phyloP scores from a whole-genome alignment of 2,888 invertebrate species.

The Clostera curtula region DNA sequence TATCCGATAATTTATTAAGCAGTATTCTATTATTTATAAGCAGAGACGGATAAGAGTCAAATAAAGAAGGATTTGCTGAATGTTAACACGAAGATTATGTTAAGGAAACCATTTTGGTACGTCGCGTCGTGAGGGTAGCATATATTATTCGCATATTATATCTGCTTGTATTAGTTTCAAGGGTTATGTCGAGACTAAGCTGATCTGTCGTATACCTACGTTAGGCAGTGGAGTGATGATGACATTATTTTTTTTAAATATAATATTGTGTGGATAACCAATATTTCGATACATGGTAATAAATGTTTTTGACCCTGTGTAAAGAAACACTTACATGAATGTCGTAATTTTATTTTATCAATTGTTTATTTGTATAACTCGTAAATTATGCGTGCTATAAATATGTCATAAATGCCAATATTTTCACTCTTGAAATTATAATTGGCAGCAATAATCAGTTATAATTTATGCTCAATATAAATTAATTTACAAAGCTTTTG shows the following conservation, averaged over 20 bases:
- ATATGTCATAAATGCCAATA: no score
- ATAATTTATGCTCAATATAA: no score
- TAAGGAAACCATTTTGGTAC: slow-evolving; percentile 20
- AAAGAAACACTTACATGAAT: no score
- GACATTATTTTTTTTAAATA: no score
- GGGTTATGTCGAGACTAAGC: slow-evolving; percentile 19
- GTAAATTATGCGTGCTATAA: no score
- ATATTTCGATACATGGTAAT: no score
- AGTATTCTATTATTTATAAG: slow-evolving; percentile 11
- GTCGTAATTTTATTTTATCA: no score
- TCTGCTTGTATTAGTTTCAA: slow-evolving; percentile 18
- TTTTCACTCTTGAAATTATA: no score
- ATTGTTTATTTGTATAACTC: no score
- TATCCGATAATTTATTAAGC: slow-evolving; percentile 19
- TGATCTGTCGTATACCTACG: slow-evolving; percentile 25
- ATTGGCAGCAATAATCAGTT: no score
- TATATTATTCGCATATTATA: slow-evolving; percentile 19
- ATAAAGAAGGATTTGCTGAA: slow-evolving; percentile 26
- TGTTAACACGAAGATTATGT: slow-evolving; percentile 25
- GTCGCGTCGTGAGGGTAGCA: slow-evolving; percentile 13
- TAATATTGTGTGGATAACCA: no score
- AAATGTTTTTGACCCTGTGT: no score
- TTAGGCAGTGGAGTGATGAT: slow-evolving; percentile 22
- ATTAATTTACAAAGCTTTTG: not conserved
- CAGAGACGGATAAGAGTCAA: slow-evolving; percentile 13